Evolutionary conservation across 2,888 invertebrate species (phyloP), one percentile per base, ranked within the genome.

Genomic region (Charanyca ferruginea): DNA sequence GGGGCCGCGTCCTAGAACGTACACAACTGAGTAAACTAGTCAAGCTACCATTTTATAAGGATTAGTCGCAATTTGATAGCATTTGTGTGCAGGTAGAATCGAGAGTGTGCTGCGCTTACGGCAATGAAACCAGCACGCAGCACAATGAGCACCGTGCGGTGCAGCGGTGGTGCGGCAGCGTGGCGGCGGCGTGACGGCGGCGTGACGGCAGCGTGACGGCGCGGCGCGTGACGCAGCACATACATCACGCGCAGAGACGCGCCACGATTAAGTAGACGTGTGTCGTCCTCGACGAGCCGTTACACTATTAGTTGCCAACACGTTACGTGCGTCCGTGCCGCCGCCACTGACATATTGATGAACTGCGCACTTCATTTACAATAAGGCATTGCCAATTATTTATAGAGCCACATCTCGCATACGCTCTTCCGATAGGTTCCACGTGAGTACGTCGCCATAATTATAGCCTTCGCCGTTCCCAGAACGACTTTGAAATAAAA

Each of bases 311-410:
- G 80, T 71, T 79, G 80, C 51, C 79, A 79, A 68, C 66, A 64
- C 57, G 72, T 61, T 64, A 48, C 59, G 73, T 55, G 62, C 59
- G 70, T 53, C 47, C 62, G 71, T 45, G 35, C 73, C 52, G 55
- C 66, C 72, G 58, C 73, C 64, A 77, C 81, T 87, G 88, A 87
- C 88, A 89, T 81, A 86, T 87, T 89, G 88, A 89, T 86, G 88
- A 75, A 88, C 84, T 80, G 85, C 86, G 77, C 84, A 83, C 85
- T 83, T 81, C 86, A 79, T 82, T 79, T 85, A 81, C 88, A 84
- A 84, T 87, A 86, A 87, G 79, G 82, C 79, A 82, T 85, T 81
- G 85, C 82, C 84, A 79, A 82, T 83, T 85, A 86, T 87, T 86
- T 86, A 86, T 87, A 87, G 85, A 57, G 77, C 63, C 67, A 65